Conservation (phyloP, 2,113 vertebrate species). For the Taxidea taxus region DNA sequence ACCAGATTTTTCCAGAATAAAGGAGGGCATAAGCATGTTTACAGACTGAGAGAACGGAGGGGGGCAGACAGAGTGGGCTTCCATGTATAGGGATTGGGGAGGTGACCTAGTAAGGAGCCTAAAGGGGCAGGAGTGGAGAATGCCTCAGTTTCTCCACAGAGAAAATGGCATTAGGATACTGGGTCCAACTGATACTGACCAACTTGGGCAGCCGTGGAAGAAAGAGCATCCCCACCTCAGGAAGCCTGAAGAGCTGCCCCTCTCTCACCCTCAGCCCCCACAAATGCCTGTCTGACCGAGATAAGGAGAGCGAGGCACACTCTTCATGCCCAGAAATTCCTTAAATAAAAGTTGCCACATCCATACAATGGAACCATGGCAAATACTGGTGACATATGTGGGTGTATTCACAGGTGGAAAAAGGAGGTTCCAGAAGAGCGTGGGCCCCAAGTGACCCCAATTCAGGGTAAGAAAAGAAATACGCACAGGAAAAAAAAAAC, state of each 20-base stretch:
- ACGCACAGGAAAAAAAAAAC: neutral
- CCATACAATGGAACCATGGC: rapidly evolving
- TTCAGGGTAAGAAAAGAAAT: neutral
- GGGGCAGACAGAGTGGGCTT: neutral
- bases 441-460: neutral
- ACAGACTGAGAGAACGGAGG: neutral
- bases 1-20: neutral
- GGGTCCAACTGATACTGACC: too few relatives aligned
- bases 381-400: rapidly evolving
- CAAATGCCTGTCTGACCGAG: neutral
- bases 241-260: neutral
- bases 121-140: neutral
- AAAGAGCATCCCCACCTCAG: neutral
- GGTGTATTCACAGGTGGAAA: neutral
- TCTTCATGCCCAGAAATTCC: neutral
- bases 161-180: neutral
- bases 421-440: neutral
- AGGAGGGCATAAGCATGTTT: neutral
- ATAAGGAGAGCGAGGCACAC: neutral
- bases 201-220: neutral
- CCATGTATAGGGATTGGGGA: rapidly evolving
- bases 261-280: neutral
- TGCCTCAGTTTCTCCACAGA: neutral
- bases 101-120: neutral
- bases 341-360: neutral